These are phyloP conservation scores for Capitulum mitella DNA, from an alignment of 2,888 invertebrate species.

Conservation along the genomic window DNA sequence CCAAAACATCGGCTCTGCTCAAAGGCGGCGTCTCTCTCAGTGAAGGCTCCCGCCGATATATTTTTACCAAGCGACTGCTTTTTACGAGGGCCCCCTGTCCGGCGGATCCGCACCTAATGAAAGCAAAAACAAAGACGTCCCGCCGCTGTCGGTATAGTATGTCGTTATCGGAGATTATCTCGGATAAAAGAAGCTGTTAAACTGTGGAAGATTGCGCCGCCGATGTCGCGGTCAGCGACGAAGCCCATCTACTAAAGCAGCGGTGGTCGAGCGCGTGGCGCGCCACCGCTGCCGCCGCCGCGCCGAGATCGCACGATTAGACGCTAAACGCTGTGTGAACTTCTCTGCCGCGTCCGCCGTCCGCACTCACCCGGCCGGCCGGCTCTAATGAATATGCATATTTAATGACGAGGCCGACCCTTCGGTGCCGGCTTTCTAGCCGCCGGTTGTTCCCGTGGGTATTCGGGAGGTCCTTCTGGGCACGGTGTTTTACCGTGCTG, in stretches of 20 bases:
- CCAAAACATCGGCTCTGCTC: no score
- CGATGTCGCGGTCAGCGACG: not conserved
- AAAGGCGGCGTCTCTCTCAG: no score
- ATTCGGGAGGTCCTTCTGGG: not conserved
- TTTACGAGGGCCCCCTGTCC: not conserved
- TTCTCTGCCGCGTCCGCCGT: no score
- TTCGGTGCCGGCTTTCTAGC: not conserved
- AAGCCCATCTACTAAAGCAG: not conserved
- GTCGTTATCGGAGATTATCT: conserved; percentile 10
- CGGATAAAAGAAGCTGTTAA: not conserved
- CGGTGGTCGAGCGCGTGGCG: not conserved
- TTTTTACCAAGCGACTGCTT: not conserved
- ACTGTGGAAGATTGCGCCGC: not conserved
- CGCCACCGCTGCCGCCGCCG: not conserved
- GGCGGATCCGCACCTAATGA: not conserved
- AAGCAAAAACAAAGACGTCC: conserved; percentile 20
- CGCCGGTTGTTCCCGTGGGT: not conserved
- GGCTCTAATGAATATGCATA: not conserved
- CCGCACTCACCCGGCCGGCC: not conserved
- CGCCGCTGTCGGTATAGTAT: not conserved
- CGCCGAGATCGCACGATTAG: not conserved
- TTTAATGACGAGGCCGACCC: not conserved
- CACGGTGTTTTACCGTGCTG: not conserved
- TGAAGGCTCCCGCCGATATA: not conserved
- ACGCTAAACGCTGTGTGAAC: not conserved